Base-by-base conservation (phyloP, 2,113 vertebrate species). In the Bos javanicus region DNA sequence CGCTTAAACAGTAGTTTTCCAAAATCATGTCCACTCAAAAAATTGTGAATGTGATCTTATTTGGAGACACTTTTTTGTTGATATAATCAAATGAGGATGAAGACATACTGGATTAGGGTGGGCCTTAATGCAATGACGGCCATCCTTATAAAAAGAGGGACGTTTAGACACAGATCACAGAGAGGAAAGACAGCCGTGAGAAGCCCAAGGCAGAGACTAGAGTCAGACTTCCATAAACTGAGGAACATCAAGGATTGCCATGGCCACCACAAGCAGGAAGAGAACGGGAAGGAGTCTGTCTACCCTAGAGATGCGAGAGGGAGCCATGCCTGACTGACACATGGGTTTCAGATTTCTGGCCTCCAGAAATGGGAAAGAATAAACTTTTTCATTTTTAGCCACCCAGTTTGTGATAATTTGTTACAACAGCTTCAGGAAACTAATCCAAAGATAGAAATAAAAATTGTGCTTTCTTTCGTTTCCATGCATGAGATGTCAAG, bases 311-410 rank as follows among this genome's bases (percentile, higher is more conserved):
- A 23, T 4, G 19, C 30, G 4, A 11, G 14, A 26, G 7, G 4
- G 21, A 62, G 2, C 7, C 11, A 1, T 3, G 3, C 4, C 16
- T 4, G 7, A 33, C 0, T 10, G 25, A n/a, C 1, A 33, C 16
- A 3, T 48, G 19, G 9, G 60, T 71, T 94, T 74, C 14, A 39
- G n/a, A 48, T 5, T 89, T 88, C 19, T 30, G 6, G 59, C 4
- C 48, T 81, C 15, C 7, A 46, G 30, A 88, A 87, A 13, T 11
- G 3, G 2, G 25, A 91, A 23, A 62, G 7, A 39, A 43, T 28
- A 33, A 10, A 26, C 36, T 59, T n/a, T 13, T 78, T 46, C 36
- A 1, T 92, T 74, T 95, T 78, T n/a, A 36, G 50, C 15, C 3
- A 62, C 0, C 6, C 1, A 6, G 11, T 21, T 76, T 90, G 60